These are phyloP conservation scores for Gryllus bimaculatus DNA, from an alignment of 1,140 invertebrate species.

Conservation along the genomic window DNA sequence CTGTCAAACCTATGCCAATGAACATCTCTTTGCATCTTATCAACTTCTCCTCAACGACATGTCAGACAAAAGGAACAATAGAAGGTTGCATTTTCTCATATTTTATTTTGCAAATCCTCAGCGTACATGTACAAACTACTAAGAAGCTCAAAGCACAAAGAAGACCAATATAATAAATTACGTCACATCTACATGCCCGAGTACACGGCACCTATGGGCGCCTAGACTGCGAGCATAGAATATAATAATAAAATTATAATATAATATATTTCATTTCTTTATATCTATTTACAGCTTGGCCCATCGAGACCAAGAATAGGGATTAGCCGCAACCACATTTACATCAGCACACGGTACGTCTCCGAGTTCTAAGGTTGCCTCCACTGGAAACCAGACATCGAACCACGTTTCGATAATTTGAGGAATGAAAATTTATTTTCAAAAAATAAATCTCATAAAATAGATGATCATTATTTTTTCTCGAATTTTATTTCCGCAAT, in stretches of 20 bases:
- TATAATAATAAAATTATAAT: not conserved
- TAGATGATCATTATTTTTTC: too few species aligned
- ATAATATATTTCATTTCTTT: constrained; percentile 6
- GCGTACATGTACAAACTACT: not conserved
- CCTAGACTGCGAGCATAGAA: not conserved
- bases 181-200: not conserved
- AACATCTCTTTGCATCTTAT: not conserved
- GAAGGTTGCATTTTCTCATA: not conserved
- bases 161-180: constrained; percentile 6
- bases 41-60: not conserved
- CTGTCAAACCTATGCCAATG: too few species aligned
- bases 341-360: too few species aligned
- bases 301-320: too few species aligned
- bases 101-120: not conserved
- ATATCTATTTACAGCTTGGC: not conserved
- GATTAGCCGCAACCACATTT: too few species aligned
- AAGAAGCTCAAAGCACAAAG: constrained; percentile 1
- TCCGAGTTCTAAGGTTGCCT: too few species aligned
- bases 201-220: not conserved
- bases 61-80: too few species aligned
- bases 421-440: too few species aligned
- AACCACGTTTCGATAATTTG: too few species aligned
- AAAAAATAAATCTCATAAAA: too few species aligned
- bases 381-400: too few species aligned
- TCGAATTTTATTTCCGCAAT: too few species aligned